phyloP scores from a whole-genome alignment of 2,113 vertebrate species.

The Dasyurus viverrinus region DNA sequence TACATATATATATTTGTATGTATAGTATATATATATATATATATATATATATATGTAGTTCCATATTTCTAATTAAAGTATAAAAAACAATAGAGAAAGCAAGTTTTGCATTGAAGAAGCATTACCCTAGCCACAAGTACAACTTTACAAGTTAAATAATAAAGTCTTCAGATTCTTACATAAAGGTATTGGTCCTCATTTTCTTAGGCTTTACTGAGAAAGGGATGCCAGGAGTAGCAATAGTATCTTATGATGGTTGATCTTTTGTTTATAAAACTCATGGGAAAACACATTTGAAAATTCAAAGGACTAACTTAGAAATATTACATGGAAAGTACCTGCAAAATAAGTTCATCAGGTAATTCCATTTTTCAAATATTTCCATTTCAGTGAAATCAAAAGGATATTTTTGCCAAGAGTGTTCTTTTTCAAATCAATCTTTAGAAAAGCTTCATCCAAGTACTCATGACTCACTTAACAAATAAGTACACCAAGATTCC shows the following conservation, averaged over 20 bases:
- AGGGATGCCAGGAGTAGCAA: not conserved
- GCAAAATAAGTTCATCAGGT: slow-evolving; percentile 26
- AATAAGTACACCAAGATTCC: slow-evolving; percentile 52
- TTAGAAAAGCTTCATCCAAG: slow-evolving; percentile 56
- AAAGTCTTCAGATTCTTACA: slow-evolving; percentile 17
- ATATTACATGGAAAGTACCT: slow-evolving; percentile 33
- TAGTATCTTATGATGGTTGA: not conserved
- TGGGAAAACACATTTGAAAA: not conserved
- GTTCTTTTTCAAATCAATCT: slow-evolving; percentile 69
- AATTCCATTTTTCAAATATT: slow-evolving; percentile 60
- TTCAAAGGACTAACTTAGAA: slow-evolving; percentile 21
- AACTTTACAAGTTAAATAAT: slow-evolving; percentile 27
- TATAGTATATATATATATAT: not conserved
- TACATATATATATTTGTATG: not conserved
- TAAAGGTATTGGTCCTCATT: not conserved
- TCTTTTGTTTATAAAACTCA: not conserved
- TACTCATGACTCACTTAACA: slow-evolving; percentile 62
- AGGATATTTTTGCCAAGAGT: slow-evolving; percentile 48
- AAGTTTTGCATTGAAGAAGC: slow-evolving; percentile 35
- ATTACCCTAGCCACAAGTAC: not conserved
- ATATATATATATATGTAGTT: not conserved
- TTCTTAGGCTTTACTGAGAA: not conserved
- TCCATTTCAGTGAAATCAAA: slow-evolving; percentile 68
- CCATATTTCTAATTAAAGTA: slow-evolving; percentile 7
- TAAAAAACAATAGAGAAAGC: not conserved